Conservation (phyloP, 1,140 invertebrate genomes). For the Drosophila nikananu region DNA sequence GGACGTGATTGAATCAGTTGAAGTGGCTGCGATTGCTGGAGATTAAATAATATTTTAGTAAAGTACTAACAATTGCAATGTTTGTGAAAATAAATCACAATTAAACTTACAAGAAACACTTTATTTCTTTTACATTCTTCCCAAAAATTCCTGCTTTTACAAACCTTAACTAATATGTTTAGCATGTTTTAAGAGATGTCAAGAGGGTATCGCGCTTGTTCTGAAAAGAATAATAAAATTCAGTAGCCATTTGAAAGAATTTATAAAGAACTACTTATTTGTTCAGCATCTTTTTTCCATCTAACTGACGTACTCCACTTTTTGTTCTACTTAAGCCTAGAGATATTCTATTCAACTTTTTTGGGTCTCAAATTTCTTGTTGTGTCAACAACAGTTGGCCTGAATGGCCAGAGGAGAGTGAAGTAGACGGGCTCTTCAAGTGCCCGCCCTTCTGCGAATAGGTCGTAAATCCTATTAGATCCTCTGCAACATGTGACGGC, state of each 20-base stretch:
- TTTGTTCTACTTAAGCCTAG: slow-evolving; percentile 31
- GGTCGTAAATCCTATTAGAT: slow-evolving; percentile 77
- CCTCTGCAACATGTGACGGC: slow-evolving; percentile 67
- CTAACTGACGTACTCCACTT: slow-evolving; percentile 29
- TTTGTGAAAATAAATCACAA: not conserved
- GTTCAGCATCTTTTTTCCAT: slow-evolving; percentile 28
- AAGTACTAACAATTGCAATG: not conserved
- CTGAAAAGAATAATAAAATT: slow-evolving; percentile 9
- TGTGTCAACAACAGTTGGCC: slow-evolving; percentile 67
- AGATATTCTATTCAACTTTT: slow-evolving; percentile 41
- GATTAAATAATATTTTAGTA: not conserved
- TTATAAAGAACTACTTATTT: slow-evolving; percentile 38
- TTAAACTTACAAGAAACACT: not conserved
- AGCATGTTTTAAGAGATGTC: not conserved
- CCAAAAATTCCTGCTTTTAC: not conserved
- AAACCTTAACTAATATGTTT: not conserved
- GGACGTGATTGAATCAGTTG: slow-evolving; percentile 27
- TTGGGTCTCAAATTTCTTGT: slow-evolving; percentile 65
- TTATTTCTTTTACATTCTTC: not conserved
- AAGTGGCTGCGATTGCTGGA: not conserved
- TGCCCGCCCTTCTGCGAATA: slow-evolving; percentile 49
- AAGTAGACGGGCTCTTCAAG: slow-evolving; percentile 28
- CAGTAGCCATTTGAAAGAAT: slow-evolving; percentile 24
- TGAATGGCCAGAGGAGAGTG: slow-evolving; percentile 14
- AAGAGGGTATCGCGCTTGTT: slow-evolving; percentile 8